Conservation (phyloP, 1,140 invertebrate species). For the Formica selysi region DNA sequence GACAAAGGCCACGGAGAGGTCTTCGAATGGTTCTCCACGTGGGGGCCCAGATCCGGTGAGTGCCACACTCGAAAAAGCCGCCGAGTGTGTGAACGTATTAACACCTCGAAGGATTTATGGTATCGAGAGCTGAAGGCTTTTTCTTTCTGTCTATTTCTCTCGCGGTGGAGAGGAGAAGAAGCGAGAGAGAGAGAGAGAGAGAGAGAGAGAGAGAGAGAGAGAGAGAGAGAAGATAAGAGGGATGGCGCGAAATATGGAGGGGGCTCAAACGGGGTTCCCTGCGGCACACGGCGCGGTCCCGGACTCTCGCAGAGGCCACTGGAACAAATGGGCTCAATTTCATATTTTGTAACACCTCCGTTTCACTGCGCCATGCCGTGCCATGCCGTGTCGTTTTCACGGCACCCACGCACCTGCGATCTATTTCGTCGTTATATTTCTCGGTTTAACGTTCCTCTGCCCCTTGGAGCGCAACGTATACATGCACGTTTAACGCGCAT, state of each 20-base stretch:
- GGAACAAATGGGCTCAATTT: slow-evolving; percentile 85
- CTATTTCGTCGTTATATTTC: slow-evolving; percentile 80
- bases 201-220: background rate
- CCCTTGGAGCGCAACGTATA: slow-evolving; percentile 19
- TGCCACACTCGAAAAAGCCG: slow-evolving; percentile 73
- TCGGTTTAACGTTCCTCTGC: slow-evolving; percentile 57
- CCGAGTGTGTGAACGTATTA: slow-evolving; percentile 84
- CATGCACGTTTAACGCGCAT: background rate
- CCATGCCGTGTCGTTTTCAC: slow-evolving; percentile 53
- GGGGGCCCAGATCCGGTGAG: slow-evolving; percentile 67
- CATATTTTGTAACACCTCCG: slow-evolving; percentile 81
- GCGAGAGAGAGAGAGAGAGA: slow-evolving; percentile 9
- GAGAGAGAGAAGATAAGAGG: slow-evolving; percentile 5
- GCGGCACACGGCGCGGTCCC: slow-evolving; percentile 76
- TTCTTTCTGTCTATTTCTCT: background rate
- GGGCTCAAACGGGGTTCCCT: slow-evolving; percentile 76
- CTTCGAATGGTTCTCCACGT: slow-evolving; percentile 71
- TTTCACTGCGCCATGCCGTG: slow-evolving; percentile 12
- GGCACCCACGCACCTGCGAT: slow-evolving; percentile 82
- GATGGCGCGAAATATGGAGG: slow-evolving; percentile 17
- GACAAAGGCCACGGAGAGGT: slow-evolving; percentile 66
- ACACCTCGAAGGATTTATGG: slow-evolving; percentile 85
- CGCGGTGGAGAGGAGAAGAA: background rate
- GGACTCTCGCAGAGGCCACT: slow-evolving; percentile 76
- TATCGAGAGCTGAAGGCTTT: slow-evolving; percentile 74